Conservation (phyloP, 2,113 vertebrate genomes). For the Euleptes europaea region DNA sequence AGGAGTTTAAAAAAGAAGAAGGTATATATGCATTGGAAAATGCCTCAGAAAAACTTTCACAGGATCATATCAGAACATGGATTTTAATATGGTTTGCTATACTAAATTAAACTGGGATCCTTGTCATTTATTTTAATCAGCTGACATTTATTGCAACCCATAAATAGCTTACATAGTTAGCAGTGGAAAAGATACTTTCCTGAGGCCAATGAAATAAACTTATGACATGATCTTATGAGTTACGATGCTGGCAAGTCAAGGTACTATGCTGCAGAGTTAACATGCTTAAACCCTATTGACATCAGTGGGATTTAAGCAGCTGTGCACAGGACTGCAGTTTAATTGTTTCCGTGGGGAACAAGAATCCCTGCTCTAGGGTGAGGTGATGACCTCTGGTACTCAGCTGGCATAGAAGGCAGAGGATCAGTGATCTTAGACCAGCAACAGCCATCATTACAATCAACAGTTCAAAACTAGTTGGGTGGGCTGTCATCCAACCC, state of each 20-base stretch:
- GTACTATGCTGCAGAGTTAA: neutral
- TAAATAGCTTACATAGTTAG: constrained; percentile 38
- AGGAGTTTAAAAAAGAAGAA: constrained; percentile 23
- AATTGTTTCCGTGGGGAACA: neutral
- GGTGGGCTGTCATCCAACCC: neutral
- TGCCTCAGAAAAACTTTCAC: constrained; percentile 42
- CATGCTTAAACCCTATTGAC: neutral
- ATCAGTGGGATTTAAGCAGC: constrained; percentile 4
- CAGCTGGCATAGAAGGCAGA: neutral
- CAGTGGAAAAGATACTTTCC: constrained; percentile 24
- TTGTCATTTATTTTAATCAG: constrained; percentile 66
- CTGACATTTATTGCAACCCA: constrained; percentile 35
- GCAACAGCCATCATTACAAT: neutral
- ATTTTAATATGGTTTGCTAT: constrained; percentile 53
- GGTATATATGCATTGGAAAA: constrained; percentile 37
- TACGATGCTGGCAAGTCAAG: neutral
- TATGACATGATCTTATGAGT: neutral
- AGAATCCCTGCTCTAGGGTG: neutral
- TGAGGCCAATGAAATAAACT: neutral
- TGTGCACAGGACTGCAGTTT: neutral
- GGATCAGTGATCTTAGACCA: neutral
- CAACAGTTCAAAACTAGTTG: neutral
- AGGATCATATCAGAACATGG: constrained; percentile 32
- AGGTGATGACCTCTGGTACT: neutral
- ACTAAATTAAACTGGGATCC: constrained; percentile 62